Evolutionary conservation across 2,113 vertebrate genomes (phyloP).

Genomic region (Epinephelus fuscoguttatus): DNA sequence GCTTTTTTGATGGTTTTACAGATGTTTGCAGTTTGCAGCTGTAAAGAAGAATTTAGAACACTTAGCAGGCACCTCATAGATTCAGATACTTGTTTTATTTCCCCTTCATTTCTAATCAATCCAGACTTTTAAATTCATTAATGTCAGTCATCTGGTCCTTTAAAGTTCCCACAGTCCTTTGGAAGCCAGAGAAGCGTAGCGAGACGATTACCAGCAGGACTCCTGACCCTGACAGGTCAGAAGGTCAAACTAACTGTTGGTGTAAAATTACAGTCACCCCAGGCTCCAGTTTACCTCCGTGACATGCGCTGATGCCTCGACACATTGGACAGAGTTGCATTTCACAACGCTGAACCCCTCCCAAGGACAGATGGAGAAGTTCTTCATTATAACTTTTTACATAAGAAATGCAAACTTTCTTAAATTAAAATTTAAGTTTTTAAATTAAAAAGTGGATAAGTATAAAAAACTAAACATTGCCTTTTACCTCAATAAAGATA

Average conservation of each 20-base stretch:
- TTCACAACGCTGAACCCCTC: neutral
- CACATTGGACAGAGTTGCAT: neutral
- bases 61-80: neutral
- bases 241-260: conserved; percentile 36
- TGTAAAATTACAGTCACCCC: conserved; percentile 18
- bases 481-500: too few species aligned
- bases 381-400: too few species aligned
- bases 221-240: conserved; percentile 23
- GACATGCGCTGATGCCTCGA: neutral
- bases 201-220: neutral
- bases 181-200: neutral
- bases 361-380: too few species aligned
- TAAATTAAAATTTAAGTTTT: too few species aligned
- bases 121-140: neutral
- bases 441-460: too few species aligned
- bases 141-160: neutral
- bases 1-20: neutral
- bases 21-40: conserved; percentile 1
- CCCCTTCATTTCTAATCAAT: too few species aligned
- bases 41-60: too few species aligned
- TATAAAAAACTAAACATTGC: too few species aligned
- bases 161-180: conserved; percentile 5
- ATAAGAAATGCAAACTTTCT: too few species aligned
- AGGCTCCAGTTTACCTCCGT: neutral
- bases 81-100: neutral